Evolutionary conservation across 2,888 invertebrate genomes (phyloP).

Genomic region (Merodon equestris): DNA sequence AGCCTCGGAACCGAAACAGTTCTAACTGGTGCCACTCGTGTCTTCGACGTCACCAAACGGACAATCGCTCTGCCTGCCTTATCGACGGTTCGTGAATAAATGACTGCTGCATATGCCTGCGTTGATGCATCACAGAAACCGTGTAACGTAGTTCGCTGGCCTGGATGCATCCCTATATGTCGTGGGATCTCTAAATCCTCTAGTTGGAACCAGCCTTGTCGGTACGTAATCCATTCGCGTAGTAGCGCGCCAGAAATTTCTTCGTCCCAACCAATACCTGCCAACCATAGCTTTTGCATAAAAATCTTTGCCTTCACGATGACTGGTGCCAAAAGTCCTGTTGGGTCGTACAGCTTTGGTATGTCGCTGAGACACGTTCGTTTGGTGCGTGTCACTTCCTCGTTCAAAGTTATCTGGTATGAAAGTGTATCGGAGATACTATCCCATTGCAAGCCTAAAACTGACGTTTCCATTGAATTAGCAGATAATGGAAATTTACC

Average conservation of each 20-base stretch:
- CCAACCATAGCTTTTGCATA: constrained; percentile 34
- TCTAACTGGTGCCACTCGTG: constrained; percentile 3
- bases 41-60: constrained; percentile 13
- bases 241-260: constrained; percentile 13
- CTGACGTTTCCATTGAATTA: constrained; percentile 10
- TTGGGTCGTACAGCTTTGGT: constrained; percentile 28
- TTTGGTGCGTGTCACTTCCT: constrained; percentile 16
- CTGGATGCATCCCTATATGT: constrained; percentile 26
- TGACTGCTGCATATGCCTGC: constrained; percentile 16
- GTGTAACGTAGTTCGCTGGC: constrained; percentile 21
- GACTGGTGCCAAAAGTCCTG: constrained; percentile 29
- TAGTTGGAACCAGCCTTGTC: constrained; percentile 13
- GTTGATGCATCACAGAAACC: constrained; percentile 26
- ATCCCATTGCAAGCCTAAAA: constrained; percentile 31
- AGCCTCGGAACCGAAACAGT: constrained; percentile 7
- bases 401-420: constrained; percentile 16
- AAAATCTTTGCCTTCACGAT: constrained; percentile 29
- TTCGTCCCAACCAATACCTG: constrained; percentile 30
- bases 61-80: constrained; percentile 10
- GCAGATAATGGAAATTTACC: constrained; percentile 3
- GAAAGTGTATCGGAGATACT: constrained; percentile 23
- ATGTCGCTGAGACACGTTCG: constrained; percentile 26
- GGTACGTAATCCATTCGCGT: constrained; percentile 11
- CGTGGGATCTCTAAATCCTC: constrained; percentile 30
- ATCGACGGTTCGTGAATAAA: constrained; percentile 16